Conservation (phyloP, 2,797 vertebrate species). For the Sebastes cheni region DNA sequence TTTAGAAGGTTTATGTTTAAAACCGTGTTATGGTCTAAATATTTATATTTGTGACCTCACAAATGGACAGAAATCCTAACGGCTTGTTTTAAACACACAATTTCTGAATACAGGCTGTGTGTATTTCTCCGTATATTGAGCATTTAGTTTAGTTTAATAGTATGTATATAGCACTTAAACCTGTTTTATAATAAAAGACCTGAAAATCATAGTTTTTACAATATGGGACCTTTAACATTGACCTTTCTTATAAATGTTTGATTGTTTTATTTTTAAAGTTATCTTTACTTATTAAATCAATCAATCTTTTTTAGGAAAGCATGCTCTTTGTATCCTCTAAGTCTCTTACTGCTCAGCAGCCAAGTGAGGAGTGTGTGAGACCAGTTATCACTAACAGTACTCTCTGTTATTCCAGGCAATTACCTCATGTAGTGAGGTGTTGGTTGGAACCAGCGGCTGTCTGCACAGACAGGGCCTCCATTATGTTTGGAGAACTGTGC, state of each 20-base stretch:
- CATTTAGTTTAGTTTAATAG: too few species aligned
- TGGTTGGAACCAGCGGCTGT: conserved; percentile 45
- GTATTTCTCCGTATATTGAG: too few species aligned
- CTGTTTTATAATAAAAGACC: too few species aligned
- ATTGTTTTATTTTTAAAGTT: background rate
- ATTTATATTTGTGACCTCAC: too few species aligned
- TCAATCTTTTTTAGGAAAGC: background rate
- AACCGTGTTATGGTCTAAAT: too few species aligned
- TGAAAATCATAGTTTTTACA: too few species aligned
- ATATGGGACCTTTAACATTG: background rate
- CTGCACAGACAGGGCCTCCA: conserved; percentile 52
- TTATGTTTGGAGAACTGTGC: conserved; percentile 28
- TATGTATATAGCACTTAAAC: too few species aligned
- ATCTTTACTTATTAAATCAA: background rate
- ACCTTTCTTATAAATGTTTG: background rate
- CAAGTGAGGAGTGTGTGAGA: background rate
- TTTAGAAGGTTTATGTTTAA: too few species aligned
- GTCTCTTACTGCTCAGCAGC: background rate
- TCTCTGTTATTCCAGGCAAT: conserved; percentile 34
- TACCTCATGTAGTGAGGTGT: conserved; percentile 52
- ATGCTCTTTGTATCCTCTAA: background rate
- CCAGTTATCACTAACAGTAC: conserved; percentile 16
- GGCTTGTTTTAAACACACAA: too few species aligned
- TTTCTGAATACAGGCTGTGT: too few species aligned
- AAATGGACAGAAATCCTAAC: too few species aligned